Percentiles rank a stretch among this genome's conserved stretches.
Evolutionary conservation across 2,113 vertebrate genomes (phyloP).

Genomic region (Bufo bufo): DNA sequence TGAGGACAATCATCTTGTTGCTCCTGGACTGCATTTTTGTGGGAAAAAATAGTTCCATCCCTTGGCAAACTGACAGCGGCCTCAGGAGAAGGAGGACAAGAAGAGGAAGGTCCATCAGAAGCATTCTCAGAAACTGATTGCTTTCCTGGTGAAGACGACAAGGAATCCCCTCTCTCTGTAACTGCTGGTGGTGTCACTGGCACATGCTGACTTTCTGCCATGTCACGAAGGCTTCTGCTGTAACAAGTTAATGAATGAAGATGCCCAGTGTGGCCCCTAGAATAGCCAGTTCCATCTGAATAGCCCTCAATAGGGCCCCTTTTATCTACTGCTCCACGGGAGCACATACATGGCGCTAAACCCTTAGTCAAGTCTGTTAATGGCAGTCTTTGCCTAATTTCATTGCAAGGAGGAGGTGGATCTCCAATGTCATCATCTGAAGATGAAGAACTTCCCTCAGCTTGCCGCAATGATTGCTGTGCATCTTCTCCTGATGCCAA

Average conservation of each 20-base stretch:
- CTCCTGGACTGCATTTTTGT: slow-evolving; percentile 31
- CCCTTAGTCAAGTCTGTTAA: slow-evolving; percentile 50
- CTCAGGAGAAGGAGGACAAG: slow-evolving; percentile 41
- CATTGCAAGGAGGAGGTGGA: slow-evolving; percentile 43
- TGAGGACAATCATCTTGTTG: slow-evolving; percentile 18
- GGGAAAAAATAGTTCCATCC: slow-evolving; percentile 20
- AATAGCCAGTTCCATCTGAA: slow-evolving; percentile 45
- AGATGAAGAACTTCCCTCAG: slow-evolving; percentile 61
- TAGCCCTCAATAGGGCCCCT: slow-evolving; percentile 39
- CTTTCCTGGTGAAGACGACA: slow-evolving; percentile 33
- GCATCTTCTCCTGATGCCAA: slow-evolving; percentile 38
- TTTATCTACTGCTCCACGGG: slow-evolving; percentile 51
- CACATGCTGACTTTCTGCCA: slow-evolving; percentile 48
- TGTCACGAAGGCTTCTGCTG: slow-evolving; percentile 41
- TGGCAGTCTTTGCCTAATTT: slow-evolving; percentile 47
- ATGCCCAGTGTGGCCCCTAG: slow-evolving; percentile 48
- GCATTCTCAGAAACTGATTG: background rate
- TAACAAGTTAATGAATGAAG: slow-evolving; percentile 53
- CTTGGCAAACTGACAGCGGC: slow-evolving; percentile 30
- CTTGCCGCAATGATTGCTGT: slow-evolving; percentile 35
- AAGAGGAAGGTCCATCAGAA: slow-evolving; percentile 12
- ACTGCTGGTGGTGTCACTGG: slow-evolving; percentile 21
- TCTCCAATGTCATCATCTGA: slow-evolving; percentile 57
- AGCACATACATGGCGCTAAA: slow-evolving; percentile 52
- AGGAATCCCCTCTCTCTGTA: slow-evolving; percentile 30